Base-by-base conservation (phyloP, 2,888 invertebrate genomes). In the Cremastinae sp. region DNA sequence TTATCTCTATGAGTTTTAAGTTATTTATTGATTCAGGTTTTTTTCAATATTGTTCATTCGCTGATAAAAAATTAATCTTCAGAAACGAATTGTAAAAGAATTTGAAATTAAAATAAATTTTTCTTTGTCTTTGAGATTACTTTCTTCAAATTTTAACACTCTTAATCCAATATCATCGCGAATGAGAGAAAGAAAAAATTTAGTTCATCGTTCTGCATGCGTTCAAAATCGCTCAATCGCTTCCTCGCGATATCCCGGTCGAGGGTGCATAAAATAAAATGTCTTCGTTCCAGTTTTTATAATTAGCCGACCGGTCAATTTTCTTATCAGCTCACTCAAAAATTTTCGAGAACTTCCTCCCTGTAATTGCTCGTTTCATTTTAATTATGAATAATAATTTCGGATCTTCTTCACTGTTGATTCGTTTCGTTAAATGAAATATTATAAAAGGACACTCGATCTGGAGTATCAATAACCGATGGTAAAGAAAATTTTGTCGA, bases 231-330 rank as follows among this genome's bases (percentile, higher is more conserved):
- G 43, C 37, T 61, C 16, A 45, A 68, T 75, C 65, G 71, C 41
- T 39, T 61, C 47, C 14, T 18, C 43, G 43, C 2, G 16, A 53
- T 61, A 47, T n/a, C 53, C 49, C 61, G 49, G 66, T 7, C n/a
- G 43, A 56, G 75, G 66, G 75, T 68, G 72, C 62, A 75, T 75
- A 71, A 58, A 59, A 72, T 71, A 71, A n/a, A n/a, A 75, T 71
- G 49, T 43, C 43, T 43, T 66, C 7, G 45, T 55, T 28, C 1
- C 37, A 41, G 10, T 7, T 41, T 18, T 45, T 35, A 45, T 35
- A 53, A 66, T 56, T 16, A 65, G 56, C 22, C 41, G 7, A n/a
- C 18, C 9, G 22, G 16, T 28, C 43, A 55, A 55, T 58, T 49
- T 4, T 22, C 39, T 49, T 41, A 35, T 56, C 56, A 14, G 8